A percentile compares a stretch with the other conserved stretches of the same genome.
phyloP scores from a whole-genome alignment of 2,797 vertebrate genomes.

The Alca torda region DNA sequence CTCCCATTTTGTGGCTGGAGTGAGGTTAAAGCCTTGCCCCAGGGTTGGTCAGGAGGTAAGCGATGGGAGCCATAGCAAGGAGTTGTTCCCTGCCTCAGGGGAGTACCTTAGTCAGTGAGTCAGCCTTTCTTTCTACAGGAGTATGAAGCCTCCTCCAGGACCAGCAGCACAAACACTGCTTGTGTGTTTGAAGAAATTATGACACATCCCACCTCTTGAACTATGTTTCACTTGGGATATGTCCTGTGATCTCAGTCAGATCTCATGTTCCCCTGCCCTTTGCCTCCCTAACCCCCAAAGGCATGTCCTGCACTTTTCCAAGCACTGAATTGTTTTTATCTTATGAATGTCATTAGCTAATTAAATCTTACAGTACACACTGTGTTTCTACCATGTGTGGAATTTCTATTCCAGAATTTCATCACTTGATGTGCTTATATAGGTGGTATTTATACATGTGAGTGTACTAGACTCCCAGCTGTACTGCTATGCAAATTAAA shows the following conservation, averaged over 20 bases:
- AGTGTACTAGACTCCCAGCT: background rate
- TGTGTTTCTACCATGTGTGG: background rate
- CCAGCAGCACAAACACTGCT: background rate
- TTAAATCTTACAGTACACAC: background rate
- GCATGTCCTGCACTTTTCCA: background rate
- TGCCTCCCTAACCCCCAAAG: background rate
- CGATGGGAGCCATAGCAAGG: background rate
- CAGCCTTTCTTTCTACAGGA: background rate
- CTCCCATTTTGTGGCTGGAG: background rate
- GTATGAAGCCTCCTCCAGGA: background rate
- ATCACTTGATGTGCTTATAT: background rate
- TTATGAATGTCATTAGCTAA: background rate
- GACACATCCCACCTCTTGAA: background rate
- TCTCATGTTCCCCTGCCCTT: background rate
- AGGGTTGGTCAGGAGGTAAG: background rate
- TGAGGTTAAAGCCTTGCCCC: background rate
- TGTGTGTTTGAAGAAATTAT: background rate
- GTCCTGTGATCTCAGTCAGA: background rate
- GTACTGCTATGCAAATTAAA: background rate
- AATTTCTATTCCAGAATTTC: background rate
- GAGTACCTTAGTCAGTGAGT: background rate
- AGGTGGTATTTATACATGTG: background rate
- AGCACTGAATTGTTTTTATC: background rate
- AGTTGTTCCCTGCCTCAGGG: background rate
- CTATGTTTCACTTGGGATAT: background rate